Evolutionary conservation across 2,888 invertebrate genomes (phyloP).

Genomic region (Nezara viridula): DNA sequence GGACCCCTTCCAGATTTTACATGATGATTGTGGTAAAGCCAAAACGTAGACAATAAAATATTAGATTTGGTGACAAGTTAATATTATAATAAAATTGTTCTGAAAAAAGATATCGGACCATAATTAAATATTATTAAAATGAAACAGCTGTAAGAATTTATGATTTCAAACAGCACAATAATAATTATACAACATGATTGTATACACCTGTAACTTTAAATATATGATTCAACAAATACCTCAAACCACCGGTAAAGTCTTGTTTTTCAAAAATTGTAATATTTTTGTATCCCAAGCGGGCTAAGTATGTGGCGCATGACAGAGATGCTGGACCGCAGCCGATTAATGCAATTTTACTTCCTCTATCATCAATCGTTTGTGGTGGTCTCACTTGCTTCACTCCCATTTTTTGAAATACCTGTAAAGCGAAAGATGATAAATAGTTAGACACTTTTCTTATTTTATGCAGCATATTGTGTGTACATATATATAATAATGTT

Average conservation of each 20-base stretch:
- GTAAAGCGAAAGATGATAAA: not conserved
- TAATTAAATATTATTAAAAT: not conserved
- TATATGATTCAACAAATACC: slow-evolving; percentile 71
- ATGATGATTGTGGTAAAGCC: too few relatives aligned
- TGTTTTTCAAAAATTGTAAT: slow-evolving; percentile 94
- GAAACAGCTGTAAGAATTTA: too few relatives aligned
- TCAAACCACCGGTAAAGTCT: slow-evolving; percentile 89
- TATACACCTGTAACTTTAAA: not conserved
- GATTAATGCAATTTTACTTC: slow-evolving; percentile 84
- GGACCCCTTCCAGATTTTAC: too few relatives aligned
- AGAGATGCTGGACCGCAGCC: slow-evolving; percentile 98
- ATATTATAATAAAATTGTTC: too few relatives aligned
- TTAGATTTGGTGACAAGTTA: too few relatives aligned
- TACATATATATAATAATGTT: too few relatives aligned
- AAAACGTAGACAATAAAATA: too few relatives aligned
- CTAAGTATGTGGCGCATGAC: slow-evolving; percentile 96
- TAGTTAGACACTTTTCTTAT: too few relatives aligned
- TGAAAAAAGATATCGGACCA: too few relatives aligned
- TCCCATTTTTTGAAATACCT: slow-evolving; percentile 95
- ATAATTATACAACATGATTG: too few relatives aligned
- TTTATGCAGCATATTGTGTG: too few relatives aligned
- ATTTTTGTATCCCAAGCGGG: slow-evolving; percentile 90
- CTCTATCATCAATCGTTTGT: slow-evolving; percentile 69
- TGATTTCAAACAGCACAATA: too few relatives aligned
- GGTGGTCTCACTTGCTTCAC: slow-evolving; percentile 80